Conservation (phyloP, 2,113 vertebrate species). For the Cyprinodon tularosa region DNA sequence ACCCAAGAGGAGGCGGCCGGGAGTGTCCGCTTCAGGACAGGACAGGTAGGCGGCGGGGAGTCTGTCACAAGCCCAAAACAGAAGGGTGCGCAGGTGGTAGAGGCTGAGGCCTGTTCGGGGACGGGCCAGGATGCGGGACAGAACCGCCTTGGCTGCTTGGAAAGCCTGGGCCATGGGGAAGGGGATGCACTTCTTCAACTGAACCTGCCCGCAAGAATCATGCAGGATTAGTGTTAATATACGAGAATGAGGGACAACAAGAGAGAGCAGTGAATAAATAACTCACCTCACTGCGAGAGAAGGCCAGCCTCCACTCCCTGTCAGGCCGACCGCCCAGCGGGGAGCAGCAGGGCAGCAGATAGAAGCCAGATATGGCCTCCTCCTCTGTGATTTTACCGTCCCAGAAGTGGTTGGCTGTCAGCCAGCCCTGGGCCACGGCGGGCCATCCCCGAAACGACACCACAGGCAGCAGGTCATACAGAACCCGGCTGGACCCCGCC, state of each 20-base stretch:
- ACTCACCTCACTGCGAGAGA: slow-evolving; percentile 85
- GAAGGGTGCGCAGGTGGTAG: slow-evolving; percentile 85
- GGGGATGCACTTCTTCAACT: slow-evolving; percentile 86
- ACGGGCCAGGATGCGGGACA: slow-evolving; percentile 82
- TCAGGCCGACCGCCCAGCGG: slow-evolving; percentile 76
- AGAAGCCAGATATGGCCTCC: slow-evolving; percentile 84
- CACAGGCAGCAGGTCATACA: slow-evolving; percentile 87
- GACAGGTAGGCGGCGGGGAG: slow-evolving; percentile 83
- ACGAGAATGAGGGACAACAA: not conserved
- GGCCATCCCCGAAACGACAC: slow-evolving; percentile 89
- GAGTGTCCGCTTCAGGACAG: slow-evolving; percentile 74
- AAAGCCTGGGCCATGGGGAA: slow-evolving; percentile 85
- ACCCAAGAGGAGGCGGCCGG: slow-evolving; percentile 84
- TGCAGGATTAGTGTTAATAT: not conserved
- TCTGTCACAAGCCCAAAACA: slow-evolving; percentile 89
- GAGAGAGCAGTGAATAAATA: not conserved
- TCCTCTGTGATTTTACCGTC: slow-evolving; percentile 85
- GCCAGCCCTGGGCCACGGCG: slow-evolving; percentile 83
- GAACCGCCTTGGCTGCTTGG: slow-evolving; percentile 83
- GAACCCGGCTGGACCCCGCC: slow-evolving; percentile 80
- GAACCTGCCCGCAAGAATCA: slow-evolving; percentile 66
- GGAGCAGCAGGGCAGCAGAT: slow-evolving; percentile 84
- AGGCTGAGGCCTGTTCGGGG: slow-evolving; percentile 81
- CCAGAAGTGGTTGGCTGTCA: slow-evolving; percentile 87
- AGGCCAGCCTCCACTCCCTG: slow-evolving; percentile 86